Conservation (phyloP, 1,140 invertebrate species). For the Heliconius eleuchia region DNA sequence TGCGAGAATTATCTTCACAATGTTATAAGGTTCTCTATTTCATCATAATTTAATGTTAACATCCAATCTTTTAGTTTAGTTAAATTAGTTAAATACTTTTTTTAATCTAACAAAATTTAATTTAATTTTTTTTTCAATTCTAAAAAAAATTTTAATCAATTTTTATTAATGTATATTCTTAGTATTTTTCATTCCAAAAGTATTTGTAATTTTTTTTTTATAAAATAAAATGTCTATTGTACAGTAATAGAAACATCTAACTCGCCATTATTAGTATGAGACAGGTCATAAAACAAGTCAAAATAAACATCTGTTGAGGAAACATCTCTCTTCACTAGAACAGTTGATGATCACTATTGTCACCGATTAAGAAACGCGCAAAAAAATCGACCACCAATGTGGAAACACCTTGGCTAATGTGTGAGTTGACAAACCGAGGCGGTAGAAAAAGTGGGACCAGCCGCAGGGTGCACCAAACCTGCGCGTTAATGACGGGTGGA, state of each 20-base stretch:
- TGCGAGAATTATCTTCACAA: too few relatives aligned
- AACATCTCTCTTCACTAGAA: slow-evolving; percentile 72
- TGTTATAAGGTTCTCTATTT: too few relatives aligned
- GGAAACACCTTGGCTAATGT: slow-evolving; percentile 77
- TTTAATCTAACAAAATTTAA: too few relatives aligned
- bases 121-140: too few relatives aligned
- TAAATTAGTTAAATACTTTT: too few relatives aligned
- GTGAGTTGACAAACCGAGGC: slow-evolving; percentile 66
- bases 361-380: slow-evolving; percentile 72
- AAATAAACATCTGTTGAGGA: slow-evolving; percentile 65
- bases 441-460: slow-evolving; percentile 58
- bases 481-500: slow-evolving; percentile 52
- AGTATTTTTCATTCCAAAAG: too few relatives aligned
- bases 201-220: not conserved
- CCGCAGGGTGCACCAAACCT: slow-evolving; percentile 56
- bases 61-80: too few relatives aligned
- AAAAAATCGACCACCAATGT: slow-evolving; percentile 72
- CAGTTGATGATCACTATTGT: slow-evolving; percentile 73
- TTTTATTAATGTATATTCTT: too few relatives aligned
- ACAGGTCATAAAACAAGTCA: slow-evolving; percentile 31
- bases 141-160: too few relatives aligned
- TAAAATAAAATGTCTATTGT: not conserved
- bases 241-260: not conserved
- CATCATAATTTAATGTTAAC: too few relatives aligned
- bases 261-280: slow-evolving; percentile 8